Percentiles rank a stretch among this genome's conserved stretches.
phyloP scores from a whole-genome alignment of 1,140 invertebrate species.

The Plutomurus gul region DNA sequence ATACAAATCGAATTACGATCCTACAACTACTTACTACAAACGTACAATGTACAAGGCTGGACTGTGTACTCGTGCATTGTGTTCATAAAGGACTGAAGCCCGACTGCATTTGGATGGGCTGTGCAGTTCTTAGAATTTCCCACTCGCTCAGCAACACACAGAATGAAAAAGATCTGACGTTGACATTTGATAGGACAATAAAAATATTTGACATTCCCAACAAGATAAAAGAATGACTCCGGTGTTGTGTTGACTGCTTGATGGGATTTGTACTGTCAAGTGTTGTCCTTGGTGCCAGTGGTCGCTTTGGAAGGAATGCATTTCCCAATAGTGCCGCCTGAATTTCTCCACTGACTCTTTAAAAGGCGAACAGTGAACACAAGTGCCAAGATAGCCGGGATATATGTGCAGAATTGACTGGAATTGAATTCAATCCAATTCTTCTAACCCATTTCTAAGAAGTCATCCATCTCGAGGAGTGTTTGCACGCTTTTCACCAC shows the following conservation, averaged over 20 bases:
- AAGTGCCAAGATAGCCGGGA: not conserved
- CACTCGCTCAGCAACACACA: too few species aligned
- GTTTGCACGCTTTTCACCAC: not conserved
- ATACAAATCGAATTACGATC: too few species aligned
- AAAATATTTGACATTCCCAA: not conserved
- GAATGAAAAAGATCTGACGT: too few species aligned
- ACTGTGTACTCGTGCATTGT: too few species aligned
- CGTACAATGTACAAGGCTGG: too few species aligned
- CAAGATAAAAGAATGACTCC: not conserved
- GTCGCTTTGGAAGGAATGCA: not conserved
- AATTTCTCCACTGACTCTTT: not conserved
- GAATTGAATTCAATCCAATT: constrained; percentile 14
- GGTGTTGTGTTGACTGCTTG: not conserved
- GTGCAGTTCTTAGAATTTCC: too few species aligned
- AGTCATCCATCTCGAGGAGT: not conserved
- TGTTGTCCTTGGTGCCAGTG: not conserved
- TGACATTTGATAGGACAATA: not conserved
- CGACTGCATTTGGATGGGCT: too few species aligned
- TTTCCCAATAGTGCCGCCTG: not conserved
- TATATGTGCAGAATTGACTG: not conserved
- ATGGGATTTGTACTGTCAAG: not conserved
- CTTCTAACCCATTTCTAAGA: not conserved
- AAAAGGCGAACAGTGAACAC: not conserved
- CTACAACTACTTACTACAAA: too few species aligned
- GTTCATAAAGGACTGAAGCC: too few species aligned